Percentiles rank a stretch among this genome's conserved stretches.
Conservation (phyloP, 2,113 vertebrate genomes). For the Calcarius ornatus region DNA sequence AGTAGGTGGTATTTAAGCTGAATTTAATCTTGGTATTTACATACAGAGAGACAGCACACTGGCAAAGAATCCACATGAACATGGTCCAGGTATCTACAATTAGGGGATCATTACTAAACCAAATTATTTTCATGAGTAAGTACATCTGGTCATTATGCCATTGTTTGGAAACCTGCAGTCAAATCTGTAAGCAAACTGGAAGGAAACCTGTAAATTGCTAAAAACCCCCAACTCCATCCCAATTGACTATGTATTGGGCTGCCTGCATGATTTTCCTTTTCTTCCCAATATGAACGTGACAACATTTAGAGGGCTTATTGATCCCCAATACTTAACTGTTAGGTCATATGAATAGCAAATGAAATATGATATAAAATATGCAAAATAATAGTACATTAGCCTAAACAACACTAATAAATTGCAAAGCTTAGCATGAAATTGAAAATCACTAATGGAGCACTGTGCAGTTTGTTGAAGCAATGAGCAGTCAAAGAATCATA, state of each 20-base stretch:
- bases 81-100: neutral
- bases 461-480: constrained; percentile 63
- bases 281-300: constrained; percentile 16
- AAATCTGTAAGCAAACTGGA: neutral
- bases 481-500: constrained; percentile 69
- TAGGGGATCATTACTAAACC: constrained; percentile 11
- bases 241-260: neutral
- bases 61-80: neutral
- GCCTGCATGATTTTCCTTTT: neutral
- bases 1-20: neutral
- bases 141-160: neutral
- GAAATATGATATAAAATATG: constrained; percentile 74
- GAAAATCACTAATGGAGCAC: constrained; percentile 77
- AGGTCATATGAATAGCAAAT: constrained; percentile 62
- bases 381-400: constrained; percentile 79
- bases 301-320: constrained; percentile 57
- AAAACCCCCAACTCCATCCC: neutral
- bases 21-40: constrained; percentile 30
- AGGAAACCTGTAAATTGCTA: neutral
- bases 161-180: neutral
- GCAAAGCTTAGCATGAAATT: constrained; percentile 79
- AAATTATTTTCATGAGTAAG: constrained; percentile 24
- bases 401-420: constrained; percentile 80
- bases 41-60: neutral
- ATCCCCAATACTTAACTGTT: constrained; percentile 66